Evolutionary conservation across 2,888 invertebrate species (phyloP), one percentile per base, ranked within the genome.

Genomic region (Xanthorhoe designata): DNA sequence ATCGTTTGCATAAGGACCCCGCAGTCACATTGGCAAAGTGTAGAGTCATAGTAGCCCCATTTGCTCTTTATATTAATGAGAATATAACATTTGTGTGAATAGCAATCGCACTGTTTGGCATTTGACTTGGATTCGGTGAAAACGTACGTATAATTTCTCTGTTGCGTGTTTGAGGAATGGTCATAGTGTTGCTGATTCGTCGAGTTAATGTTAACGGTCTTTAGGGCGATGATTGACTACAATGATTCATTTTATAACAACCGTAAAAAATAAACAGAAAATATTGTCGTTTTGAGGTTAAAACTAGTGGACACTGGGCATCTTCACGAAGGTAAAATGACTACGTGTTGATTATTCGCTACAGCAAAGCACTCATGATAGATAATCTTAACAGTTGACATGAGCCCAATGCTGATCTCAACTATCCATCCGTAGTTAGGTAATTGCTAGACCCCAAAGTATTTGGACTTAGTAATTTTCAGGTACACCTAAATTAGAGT

Each of bases 111-210:
- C 42, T 32, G 29, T 38, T 61, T 61, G 18, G 38, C n/a, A 32
- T 55, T 56, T 42, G 57, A 47, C 55, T 57, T 64, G 47, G 47
- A 18, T 57, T 62, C 19, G 51, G 66, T 65, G 68, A 66, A 70
- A 69, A 65, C 58, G 64, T 45, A 42, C 61, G 69, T 42, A 17
- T 79, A 80, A 81, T 81, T 68, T 53, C 68, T 64, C n/a, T 53
- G 68, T 82, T 68, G 81, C 81, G 83, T 81, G 81, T 62, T 57
- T 32, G 55, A 58, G 38, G 49, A 53, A 63, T 35, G 60, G 60
- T 55, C 56, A 58, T 51, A 42, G 53, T 65, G 38, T 42, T 42
- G 75, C 70, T 72, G 71, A 73, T 68, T 75, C 70, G 65, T 66
- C 70, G 73, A 68, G 70, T 73, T 66, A 78, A 78, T 77, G 74